Evolutionary conservation across 92 coral and sea anemone species (phyloP), one percentile per base, ranked within the genome.

Genomic region (Pocillopora meandrina): DNA sequence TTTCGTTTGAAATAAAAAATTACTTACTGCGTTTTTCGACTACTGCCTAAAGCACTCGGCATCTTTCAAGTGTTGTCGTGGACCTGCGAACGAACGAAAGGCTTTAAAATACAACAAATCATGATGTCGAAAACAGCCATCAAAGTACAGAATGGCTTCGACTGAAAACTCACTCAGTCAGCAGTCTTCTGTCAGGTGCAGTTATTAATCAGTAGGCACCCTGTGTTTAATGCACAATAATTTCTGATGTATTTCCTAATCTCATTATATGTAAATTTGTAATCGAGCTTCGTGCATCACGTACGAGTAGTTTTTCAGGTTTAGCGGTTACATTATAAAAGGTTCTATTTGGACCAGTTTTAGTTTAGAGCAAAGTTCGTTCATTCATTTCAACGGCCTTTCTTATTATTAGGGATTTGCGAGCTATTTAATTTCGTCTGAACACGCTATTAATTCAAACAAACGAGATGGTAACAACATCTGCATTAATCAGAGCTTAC

Each of bases 1-100:
- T 79, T 5, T 65, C 6, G 12, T 73, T 10, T 42, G 10, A 36
- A 7, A 49, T 3, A 19, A 6, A 21, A 56, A 55, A 62, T 17
- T 56, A 42, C 85, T 81, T 71, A 81, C 85, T 75, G 74, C 10
- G 78, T 70, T 42, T 69, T 81, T 10, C 77, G 85, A 20, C 52
- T 7, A 42, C 42, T 81, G 69, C 64, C 67, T 5, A 71, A n/a
- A 21, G 77, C 71, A 13, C 77, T 81, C 7, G 85, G 77, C 85
- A 81, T 81, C 77, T 57, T 34, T 26, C 31, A 34, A 14, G 21
- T 79, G 23, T 9, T 19, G 61, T 9, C 36, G 59, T 62, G 3
- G 58, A 2, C 21, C 77, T 71, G 75, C 17, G 72, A 71, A 71
- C 52, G 60, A 36, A 70, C 42, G 67, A 2, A 71, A 61, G 8